These are phyloP conservation scores for Diplosoma virens DNA, from an alignment of 23 tunicate genomes.

Conservation along the genomic window DNA sequence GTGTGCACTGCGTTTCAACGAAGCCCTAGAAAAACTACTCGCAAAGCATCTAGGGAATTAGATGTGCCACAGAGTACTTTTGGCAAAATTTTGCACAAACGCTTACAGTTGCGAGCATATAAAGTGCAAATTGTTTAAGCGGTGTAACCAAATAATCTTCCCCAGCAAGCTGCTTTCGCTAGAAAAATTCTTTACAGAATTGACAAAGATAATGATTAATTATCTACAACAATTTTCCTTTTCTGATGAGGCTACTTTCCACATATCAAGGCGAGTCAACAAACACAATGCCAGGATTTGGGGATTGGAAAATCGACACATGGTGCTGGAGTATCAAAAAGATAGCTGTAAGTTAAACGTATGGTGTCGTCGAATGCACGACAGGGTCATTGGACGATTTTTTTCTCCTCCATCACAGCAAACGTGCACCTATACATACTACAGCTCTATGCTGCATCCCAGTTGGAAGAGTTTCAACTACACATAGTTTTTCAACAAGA, in stretches of 20 bases:
- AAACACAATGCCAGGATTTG: slow-evolving; percentile 3
- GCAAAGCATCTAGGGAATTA: not conserved
- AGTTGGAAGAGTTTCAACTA: slow-evolving; percentile 6
- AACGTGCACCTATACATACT: not conserved
- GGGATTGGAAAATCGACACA: not conserved
- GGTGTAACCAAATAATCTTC: not conserved
- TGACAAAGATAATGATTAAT: not conserved
- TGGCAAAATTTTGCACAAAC: slow-evolving; percentile 5
- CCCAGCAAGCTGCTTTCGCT: slow-evolving; percentile 12
- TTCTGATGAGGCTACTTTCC: not conserved
- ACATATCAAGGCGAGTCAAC: not conserved
- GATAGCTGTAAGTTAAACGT: not conserved
- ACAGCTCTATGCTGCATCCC: slow-evolving; percentile 5
- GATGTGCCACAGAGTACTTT: slow-evolving; percentile 3
- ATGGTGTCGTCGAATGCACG: not conserved
- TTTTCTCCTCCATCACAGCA: not conserved
- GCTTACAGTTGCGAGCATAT: not conserved
- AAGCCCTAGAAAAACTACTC: not conserved
- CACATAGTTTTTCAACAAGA: slow-evolving; percentile 1
- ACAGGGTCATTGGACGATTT: not conserved
- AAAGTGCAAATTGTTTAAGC: slow-evolving; percentile 1
- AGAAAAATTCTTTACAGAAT: not conserved
- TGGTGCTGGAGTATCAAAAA: not conserved
- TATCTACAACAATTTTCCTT: not conserved
- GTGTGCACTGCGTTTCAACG: not conserved